phyloP scores from a whole-genome alignment of 2,113 vertebrate species.

The Cyrtonyx montezumae region DNA sequence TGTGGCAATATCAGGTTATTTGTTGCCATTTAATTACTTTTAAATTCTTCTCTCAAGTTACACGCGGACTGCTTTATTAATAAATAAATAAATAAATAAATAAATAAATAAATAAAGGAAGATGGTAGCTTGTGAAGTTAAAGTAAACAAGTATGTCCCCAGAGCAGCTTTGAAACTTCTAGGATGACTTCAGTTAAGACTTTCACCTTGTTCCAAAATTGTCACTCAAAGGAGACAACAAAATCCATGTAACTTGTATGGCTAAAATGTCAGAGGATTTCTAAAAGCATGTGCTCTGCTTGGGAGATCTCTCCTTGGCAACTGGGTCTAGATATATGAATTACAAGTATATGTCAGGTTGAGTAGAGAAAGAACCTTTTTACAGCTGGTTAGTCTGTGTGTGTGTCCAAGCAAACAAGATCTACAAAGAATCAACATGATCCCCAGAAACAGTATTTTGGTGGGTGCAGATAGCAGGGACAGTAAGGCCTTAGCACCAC shows the following conservation, averaged over 20 bases:
- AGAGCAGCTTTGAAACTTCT: background rate
- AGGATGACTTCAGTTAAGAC: background rate
- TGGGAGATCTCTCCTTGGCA: background rate
- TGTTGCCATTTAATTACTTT: background rate
- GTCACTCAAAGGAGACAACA: background rate
- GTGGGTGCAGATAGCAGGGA: background rate
- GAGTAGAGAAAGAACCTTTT: background rate
- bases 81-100: too few species aligned
- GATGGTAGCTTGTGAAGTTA: background rate
- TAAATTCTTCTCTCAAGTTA: background rate
- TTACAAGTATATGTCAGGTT: background rate
- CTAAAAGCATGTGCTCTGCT: background rate
- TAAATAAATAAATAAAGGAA: background rate
- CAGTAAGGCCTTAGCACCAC: background rate
- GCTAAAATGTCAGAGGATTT: background rate
- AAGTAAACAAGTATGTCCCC: background rate
- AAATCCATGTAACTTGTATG: background rate
- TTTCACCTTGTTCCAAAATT: background rate
- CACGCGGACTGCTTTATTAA: background rate
- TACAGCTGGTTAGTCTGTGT: accelerated
- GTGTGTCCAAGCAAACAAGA: background rate
- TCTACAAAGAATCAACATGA: background rate
- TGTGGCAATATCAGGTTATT: background rate
- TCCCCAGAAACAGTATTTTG: background rate
- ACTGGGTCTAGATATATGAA: background rate